Evolutionary conservation across 2,888 invertebrate species (phyloP).

Genomic region (Cheiracanthium punctorium): DNA sequence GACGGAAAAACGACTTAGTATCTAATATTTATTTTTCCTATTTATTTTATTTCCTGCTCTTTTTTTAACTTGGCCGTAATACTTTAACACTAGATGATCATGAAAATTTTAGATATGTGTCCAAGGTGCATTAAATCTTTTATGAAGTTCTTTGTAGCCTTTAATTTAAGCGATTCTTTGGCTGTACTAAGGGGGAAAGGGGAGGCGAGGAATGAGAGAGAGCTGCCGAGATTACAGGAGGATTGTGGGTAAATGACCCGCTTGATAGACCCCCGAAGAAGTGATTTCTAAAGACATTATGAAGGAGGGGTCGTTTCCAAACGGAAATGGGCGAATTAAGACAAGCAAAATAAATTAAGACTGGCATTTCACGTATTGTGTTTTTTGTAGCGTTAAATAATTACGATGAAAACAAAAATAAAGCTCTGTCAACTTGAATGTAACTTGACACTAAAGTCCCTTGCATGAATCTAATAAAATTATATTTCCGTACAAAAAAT

Average conservation of each 20-base stretch:
- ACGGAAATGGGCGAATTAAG: not conserved
- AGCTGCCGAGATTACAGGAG: conserved; percentile 29
- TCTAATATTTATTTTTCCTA: not conserved
- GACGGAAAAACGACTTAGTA: not conserved
- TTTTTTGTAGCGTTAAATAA: too few relatives aligned
- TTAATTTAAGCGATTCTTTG: conserved; percentile 61
- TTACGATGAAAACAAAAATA: too few relatives aligned
- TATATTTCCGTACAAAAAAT: too few relatives aligned
- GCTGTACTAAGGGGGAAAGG: not conserved
- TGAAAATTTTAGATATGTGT: not conserved
- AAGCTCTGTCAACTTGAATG: too few relatives aligned
- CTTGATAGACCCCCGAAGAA: conserved; percentile 58
- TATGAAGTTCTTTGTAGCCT: conserved; percentile 38
- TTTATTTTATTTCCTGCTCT: too few relatives aligned
- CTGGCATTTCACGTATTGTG: too few relatives aligned
- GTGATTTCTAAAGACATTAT: conserved; percentile 56
- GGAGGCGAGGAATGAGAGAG: conserved; percentile 25
- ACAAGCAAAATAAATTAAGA: too few relatives aligned
- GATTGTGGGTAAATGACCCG: conserved; percentile 64
- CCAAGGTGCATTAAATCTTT: conserved; percentile 49
- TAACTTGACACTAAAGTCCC: too few relatives aligned
- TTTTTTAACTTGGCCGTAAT: not conserved
- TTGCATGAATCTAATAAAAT: too few relatives aligned
- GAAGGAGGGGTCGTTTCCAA: conserved; percentile 23
- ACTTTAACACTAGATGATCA: not conserved